Conservation (phyloP, 2,888 invertebrate genomes). For the Hirtodrosophila confusa region DNA sequence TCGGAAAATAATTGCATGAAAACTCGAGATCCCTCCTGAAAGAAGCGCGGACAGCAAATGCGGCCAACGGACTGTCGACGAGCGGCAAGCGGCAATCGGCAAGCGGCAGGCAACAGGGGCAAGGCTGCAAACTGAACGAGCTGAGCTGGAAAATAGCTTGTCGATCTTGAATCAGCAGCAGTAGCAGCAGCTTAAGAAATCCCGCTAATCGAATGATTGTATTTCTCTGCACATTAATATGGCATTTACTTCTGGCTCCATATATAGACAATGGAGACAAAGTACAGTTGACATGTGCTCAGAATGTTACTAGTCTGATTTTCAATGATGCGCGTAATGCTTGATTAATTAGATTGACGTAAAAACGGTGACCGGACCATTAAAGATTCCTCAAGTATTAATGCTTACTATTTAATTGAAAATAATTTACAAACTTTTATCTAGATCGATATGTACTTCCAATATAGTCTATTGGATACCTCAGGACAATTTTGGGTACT, state of each 20-base stretch:
- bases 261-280: constrained; percentile 26
- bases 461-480: too few relatives aligned
- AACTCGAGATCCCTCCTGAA: constrained; percentile 68
- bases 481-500: too few relatives aligned
- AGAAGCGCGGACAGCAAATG: constrained; percentile 61
- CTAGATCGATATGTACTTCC: too few relatives aligned
- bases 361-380: background rate
- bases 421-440: too few relatives aligned
- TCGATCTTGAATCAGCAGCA: constrained; percentile 52
- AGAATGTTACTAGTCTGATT: background rate
- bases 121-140: constrained; percentile 54
- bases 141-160: constrained; percentile 65
- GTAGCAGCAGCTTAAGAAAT: constrained; percentile 37
- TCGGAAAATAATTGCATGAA: constrained; percentile 76
- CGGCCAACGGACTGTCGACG: constrained; percentile 53
- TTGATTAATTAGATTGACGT: constrained; percentile 13
- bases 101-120: background rate
- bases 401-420: too few relatives aligned
- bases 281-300: constrained; percentile 45
- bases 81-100: background rate
- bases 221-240: constrained; percentile 39
- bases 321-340: constrained; percentile 6
- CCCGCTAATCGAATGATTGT: constrained; percentile 69
- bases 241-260: constrained; percentile 29
- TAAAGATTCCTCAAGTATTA: background rate